Evolutionary conservation across 30 jellyfish, hydroid and myxozoan species (phyloP), one percentile per base, ranked within the genome.

Genomic region (Aurelia aurita complex sp. Pacific): DNA sequence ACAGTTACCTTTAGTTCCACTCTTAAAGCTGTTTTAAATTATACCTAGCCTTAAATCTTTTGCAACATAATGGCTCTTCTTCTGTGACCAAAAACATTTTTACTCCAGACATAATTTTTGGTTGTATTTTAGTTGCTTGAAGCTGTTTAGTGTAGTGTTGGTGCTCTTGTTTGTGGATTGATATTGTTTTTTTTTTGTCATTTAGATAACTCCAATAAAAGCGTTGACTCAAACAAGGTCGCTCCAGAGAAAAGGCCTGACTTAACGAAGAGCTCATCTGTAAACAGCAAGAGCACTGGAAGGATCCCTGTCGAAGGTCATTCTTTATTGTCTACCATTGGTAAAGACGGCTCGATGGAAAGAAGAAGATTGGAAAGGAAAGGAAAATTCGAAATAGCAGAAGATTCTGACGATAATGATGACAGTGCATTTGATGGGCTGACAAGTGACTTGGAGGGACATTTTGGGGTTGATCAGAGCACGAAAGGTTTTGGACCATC

Each of bases 341-440:
- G 61, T 18, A 52, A 66, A 50, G 32, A 10, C 29, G 81, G 13
- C 38, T 40, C 64, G 18, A 67, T 35, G 81, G 90, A 81, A 35
- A 57, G 69, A 55, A 63, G 67, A 43, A 57, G 13, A 55, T 59
- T 53, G 59, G 74, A 67, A 10, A 75, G 85, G 62, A 75, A 67
- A 67, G 62, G 63, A 29, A 23, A 55, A n/a, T 53, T 54, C 53
- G 83, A 66, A 34, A 36, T 73, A 69, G 3, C 55, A 12, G 77
- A 34, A 43, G 68, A 54, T 43, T 35, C 79, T 4, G 76, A 68
- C 19, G 90, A 69, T 0, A 82, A 81, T 2, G 80, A 36, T 74
- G 85, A 74, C 72, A 54, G 72, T 33, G 57, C 60, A 14, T 23
- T 38, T 51, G 85, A 74, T 53, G 72, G 35, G 23, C 14, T 50